Base-by-base conservation (phyloP, 2,113 vertebrate species). In the Ptilorrhoa leucosticta region DNA sequence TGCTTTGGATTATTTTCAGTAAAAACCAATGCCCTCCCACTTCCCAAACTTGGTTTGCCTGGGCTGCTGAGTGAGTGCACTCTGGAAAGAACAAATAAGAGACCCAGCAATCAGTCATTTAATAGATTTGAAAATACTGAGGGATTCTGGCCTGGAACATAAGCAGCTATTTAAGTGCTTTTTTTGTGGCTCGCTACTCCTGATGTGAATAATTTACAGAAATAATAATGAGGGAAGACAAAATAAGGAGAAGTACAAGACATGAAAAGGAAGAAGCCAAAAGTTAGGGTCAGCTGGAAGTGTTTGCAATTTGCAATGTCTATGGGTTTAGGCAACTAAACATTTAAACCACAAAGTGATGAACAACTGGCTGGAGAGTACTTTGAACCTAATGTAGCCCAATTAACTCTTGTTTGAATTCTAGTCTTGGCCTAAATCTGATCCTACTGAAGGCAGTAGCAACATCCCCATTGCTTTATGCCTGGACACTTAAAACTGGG, bases 171-270 rank as follows among this genome's bases (percentile, higher is more conserved):
- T 96, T 65, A 76, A 87, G 37, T 56, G 17, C n/a, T 73, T 85
- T 44, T 64, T 79, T 66, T 72, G 73, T 96, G 93, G 87, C 77
- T 94, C 5, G 2, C 48, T 94, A 23, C 76, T 91, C 92, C 87
- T 93, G 78, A 94, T 92, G 83, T 30, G 76, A 93, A 83, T 82
- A 80, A 95, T 44, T 87, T 83, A 87, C 68, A 83, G 81, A 90
- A 94, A 82, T 89, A 94, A 79, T 93, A 87, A 57, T 83, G 71
- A 95, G n/a, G 50, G 78, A 95, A 93, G 75, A 83, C 87, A 91
- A 82, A 91, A 91, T 79, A 79, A 79, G 71, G 82, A 71, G 68
- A 84, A 84, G 16, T 40, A 65, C 16, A 83, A 69, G 79, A 86
- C 71, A 5, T 56, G 68, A 33, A 70, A 83, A 87, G 54, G 61